Conservation (phyloP, 2,113 vertebrate genomes). For the Gallinago jamesoni region DNA sequence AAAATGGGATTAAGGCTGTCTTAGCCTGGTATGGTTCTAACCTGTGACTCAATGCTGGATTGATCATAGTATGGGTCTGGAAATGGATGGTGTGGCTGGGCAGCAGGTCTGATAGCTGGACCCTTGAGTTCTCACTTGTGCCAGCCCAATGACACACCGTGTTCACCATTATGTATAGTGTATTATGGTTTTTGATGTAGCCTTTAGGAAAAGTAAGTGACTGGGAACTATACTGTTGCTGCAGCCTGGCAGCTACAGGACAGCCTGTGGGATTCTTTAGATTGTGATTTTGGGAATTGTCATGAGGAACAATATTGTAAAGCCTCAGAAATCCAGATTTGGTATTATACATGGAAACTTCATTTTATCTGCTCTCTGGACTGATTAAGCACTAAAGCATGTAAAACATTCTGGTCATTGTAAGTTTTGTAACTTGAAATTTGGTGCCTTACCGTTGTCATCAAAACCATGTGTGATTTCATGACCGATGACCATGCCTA, state of each 20-base stretch:
- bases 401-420: accelerated
- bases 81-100: not conserved
- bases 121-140: not conserved
- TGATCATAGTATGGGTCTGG: not conserved
- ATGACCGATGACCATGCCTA: conserved; percentile 97
- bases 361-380: not conserved
- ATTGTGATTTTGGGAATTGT: not conserved
- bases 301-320: not conserved
- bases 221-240: not conserved
- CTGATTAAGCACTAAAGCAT: not conserved
- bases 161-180: too few relatives aligned
- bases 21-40: not conserved
- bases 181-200: not conserved
- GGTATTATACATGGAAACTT: accelerated
- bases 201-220: not conserved
- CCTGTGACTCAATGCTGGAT: not conserved
- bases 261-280: not conserved
- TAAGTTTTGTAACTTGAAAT: not conserved
- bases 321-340: not conserved
- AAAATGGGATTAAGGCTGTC: not conserved
- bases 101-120: not conserved
- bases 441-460: conserved; percentile 84
- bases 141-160: not conserved
- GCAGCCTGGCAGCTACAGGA: not conserved
- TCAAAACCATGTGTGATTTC: conserved; percentile 98